Base-by-base conservation (phyloP, 2,888 invertebrate species). In the Vannuccia rotundouncinata region DNA sequence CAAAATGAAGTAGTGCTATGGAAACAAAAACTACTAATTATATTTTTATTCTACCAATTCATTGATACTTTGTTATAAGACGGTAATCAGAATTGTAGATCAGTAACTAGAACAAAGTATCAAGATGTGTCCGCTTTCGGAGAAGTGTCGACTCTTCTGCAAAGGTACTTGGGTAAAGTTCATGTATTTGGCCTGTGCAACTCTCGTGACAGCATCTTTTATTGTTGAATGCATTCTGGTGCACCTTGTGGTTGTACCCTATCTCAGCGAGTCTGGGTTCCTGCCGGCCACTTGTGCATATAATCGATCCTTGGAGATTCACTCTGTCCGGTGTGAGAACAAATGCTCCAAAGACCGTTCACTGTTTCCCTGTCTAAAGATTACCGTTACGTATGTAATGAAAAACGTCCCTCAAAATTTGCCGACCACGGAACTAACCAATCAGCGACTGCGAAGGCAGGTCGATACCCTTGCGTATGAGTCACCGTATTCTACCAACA, bases 171-270 rank as follows among this genome's bases (percentile, higher is more conserved):
- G 73, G 5, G 73, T 73, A 2, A 76, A 76, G 28, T 76, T 76
- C 30, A 29, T 76, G 28, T 76, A 76, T 29, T 29, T 76, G 30
- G 76, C 76, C 29, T 76, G 76, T 76, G 30, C 76, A n/a, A 76
- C 76, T 10, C n/a, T 76, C 5, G 30, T 29, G 10, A 29, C 76
- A 29, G 76, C 76, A 13, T n/a, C 25, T 10, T 76, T 76, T 22
- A 76, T 76, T 29, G 76, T 76, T 27, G 76, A 76, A 29, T 76
- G 76, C 30, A 76, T 76, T 29, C 76, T 76, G 28, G n/a, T 76
- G 10, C 76, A 76, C 28, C 29, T 76, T 5, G 76, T 76, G 27
- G 76, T 76, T 27, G 30, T 27, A 29, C 76, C 76, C n/a, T 76
- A 76, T 28, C 27, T 29, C 22, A 28, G n/a, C 27, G 76, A 76